Conservation (phyloP, 2,888 invertebrate species). For the Aspidiotus rigidus region DNA sequence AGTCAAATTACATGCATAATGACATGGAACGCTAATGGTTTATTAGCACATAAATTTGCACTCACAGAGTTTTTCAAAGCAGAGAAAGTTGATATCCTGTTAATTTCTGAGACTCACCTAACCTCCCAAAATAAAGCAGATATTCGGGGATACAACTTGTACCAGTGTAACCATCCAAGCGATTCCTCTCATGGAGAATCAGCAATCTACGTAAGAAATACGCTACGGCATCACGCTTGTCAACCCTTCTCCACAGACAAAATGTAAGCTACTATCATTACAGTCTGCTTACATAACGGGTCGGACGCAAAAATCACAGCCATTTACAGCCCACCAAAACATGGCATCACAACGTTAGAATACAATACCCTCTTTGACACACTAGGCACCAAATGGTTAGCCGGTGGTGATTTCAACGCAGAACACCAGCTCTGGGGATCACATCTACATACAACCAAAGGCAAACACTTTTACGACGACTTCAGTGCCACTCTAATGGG, state of each 20-base stretch:
- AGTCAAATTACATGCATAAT: background rate
- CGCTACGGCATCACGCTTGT: background rate
- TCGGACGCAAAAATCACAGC: background rate
- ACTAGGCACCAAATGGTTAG: slow-evolving; percentile 10
- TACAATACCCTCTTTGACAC: background rate
- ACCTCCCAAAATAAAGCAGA: background rate
- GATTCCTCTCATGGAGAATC: background rate
- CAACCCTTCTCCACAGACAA: background rate
- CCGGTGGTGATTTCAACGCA: slow-evolving; percentile 19
- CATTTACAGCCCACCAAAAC: slow-evolving; percentile 23
- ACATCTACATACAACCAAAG: slow-evolving; percentile 18
- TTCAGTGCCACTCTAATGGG: slow-evolving; percentile 34
- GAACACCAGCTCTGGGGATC: slow-evolving; percentile 13
- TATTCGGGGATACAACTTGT: background rate
- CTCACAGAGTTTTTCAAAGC: background rate
- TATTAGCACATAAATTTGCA: background rate
- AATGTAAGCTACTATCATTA: background rate
- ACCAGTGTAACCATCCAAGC: background rate
- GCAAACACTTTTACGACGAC: slow-evolving; percentile 7
- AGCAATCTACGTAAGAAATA: too few relatives aligned
- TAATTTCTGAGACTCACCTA: background rate
- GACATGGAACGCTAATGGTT: background rate
- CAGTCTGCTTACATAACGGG: slow-evolving; percentile 2
- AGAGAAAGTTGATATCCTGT: background rate
- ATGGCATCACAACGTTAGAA: background rate